phyloP scores from a whole-genome alignment of 2,797 vertebrate species.

The Chromis chromis region DNA sequence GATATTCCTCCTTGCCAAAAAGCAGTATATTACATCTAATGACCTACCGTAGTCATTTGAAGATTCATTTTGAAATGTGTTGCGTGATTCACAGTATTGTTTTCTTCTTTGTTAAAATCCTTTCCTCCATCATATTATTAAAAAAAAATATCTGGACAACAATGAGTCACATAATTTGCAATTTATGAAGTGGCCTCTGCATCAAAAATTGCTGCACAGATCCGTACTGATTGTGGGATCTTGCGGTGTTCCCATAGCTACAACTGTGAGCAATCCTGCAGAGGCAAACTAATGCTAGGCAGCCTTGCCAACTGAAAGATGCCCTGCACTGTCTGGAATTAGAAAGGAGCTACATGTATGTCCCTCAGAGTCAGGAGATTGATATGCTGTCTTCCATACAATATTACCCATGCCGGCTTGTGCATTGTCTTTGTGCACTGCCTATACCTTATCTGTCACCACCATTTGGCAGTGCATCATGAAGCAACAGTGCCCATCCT shows the following conservation, averaged over 20 bases:
- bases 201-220: neutral
- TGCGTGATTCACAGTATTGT: neutral
- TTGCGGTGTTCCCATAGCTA: neutral
- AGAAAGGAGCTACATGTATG: neutral
- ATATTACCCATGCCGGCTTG: slow-evolving; percentile 1
- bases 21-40: neutral
- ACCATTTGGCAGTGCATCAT: slow-evolving; percentile 27
- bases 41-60: neutral
- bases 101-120: neutral
- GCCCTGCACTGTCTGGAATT: slow-evolving; percentile 3
- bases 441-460: slow-evolving; percentile 22
- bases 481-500: neutral
- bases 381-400: slow-evolving; percentile 13
- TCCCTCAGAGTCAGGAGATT: slow-evolving; percentile 1
- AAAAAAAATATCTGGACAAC: neutral
- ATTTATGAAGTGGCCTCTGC: neutral
- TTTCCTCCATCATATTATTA: slow-evolving; percentile 1
- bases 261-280: neutral
- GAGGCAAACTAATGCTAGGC: neutral
- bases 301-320: slow-evolving; percentile 15
- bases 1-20: neutral
- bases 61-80: neutral
- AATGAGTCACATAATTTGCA: neutral
- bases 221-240: slow-evolving; percentile 3
- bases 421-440: slow-evolving; percentile 17